Evolutionary conservation across 2,113 vertebrate genomes (phyloP), one percentile per base, ranked within the genome.

Genomic region (Odontesthes bonariensis): DNA sequence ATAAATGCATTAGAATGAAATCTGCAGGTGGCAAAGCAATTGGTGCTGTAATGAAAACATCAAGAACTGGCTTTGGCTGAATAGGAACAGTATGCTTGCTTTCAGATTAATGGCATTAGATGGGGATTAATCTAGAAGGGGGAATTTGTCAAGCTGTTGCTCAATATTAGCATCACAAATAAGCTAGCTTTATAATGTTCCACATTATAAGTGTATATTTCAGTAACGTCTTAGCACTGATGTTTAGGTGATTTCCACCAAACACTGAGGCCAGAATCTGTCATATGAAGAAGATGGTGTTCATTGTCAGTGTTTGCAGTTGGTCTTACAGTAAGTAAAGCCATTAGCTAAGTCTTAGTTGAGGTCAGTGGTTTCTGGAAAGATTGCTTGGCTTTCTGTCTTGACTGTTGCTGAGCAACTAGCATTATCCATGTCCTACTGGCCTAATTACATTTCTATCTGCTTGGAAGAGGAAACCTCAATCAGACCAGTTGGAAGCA

Each of bases 71-170:
- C 70, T 82, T 58, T 58, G 75, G 56, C 66, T 84, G 75, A 64
- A 75, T 80, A 86, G 81, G 77, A 89, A 47, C 76, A 66, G 71
- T 67, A 68, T 53, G 83, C 69, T 87, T 85, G 70, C 76, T 86
- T 64, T 90, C 73, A 87, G 88, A 90, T 91, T 85, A 88, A 85
- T 86, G 84, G 83, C 49, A 88, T 89, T 89, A 88, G 80, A 83
- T 79, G 0, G 75, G 78, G 86, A 91, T 89, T 89, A 76, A 84
- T 90, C 70, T 66, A n/a, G 75, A 88, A 81, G 66, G 86, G 83
- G 75, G 82, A 88, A 88, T 87, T 88, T 88, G 73, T 86, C 82
- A 64, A 78, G 76, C 60, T 61, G 60, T 69, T 71, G 63, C 75
- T 82, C 85, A 27, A 82, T 73, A 77, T 87, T 81, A 82, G 84